A percentile compares a stretch with the other conserved stretches of the same genome.
Conservation (phyloP, 1,140 invertebrate species). For the Bombus superbus region DNA sequence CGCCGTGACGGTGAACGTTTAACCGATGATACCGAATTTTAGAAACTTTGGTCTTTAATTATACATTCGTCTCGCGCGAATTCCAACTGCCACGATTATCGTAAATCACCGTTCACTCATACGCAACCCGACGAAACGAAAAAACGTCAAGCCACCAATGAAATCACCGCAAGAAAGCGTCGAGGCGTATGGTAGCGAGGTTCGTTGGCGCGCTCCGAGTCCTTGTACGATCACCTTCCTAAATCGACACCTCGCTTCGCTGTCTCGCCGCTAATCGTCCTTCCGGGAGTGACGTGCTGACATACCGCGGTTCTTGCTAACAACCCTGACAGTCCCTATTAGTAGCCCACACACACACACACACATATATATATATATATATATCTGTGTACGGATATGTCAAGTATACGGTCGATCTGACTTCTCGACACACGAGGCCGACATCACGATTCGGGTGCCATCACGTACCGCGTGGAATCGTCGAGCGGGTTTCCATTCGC, state of each 20-base stretch:
- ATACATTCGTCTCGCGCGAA: background rate
- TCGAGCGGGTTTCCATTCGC: slow-evolving; percentile 67
- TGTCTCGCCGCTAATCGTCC: slow-evolving; percentile 59
- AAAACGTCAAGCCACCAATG: background rate
- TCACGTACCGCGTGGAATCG: slow-evolving; percentile 63
- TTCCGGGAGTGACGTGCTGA: slow-evolving; percentile 60
- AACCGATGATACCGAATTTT: background rate
- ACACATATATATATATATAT: background rate
- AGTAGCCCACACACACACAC: slow-evolving; percentile 10
- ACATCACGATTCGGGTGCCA: slow-evolving; percentile 69
- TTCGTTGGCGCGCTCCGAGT: slow-evolving; percentile 32
- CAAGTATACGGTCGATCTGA: background rate
- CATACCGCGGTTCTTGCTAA: slow-evolving; percentile 62
- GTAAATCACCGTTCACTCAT: background rate
- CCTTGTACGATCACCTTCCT: slow-evolving; percentile 46
- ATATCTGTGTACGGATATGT: background rate
- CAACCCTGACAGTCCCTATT: slow-evolving; percentile 45
- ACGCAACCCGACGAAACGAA: background rate
- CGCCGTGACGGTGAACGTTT: background rate
- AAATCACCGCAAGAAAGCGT: slow-evolving; percentile 36
- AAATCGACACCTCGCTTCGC: slow-evolving; percentile 61
- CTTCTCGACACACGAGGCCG: slow-evolving; percentile 29
- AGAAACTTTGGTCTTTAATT: background rate
- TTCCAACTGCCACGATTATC: background rate
- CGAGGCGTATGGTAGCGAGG: slow-evolving; percentile 5